Evolutionary conservation across 1,140 invertebrate species (phyloP).

Genomic region (Cydia fagiglandana): DNA sequence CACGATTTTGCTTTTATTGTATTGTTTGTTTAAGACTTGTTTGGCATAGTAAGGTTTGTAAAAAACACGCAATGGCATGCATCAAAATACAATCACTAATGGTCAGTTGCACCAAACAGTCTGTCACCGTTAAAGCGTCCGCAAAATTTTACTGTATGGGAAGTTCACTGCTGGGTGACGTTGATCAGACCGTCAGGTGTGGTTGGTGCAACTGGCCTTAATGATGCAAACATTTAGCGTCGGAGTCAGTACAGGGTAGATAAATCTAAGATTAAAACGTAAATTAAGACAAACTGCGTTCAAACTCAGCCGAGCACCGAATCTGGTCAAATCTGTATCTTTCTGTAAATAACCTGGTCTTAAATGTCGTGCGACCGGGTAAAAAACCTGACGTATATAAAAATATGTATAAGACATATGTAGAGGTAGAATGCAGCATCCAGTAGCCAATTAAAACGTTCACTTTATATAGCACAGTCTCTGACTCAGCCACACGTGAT

Average conservation of each 20-base stretch:
- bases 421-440: background rate
- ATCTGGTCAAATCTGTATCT: background rate
- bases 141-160: too few species aligned
- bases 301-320: background rate
- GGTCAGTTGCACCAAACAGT: too few species aligned
- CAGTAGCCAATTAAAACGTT: background rate
- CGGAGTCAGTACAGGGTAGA: background rate
- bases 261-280: background rate
- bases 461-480: background rate
- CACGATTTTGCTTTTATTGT: background rate
- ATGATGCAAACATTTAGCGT: too few species aligned
- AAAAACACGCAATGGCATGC: background rate
- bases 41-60: background rate
- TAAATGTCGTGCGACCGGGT: too few species aligned
- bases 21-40: background rate
- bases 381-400: too few species aligned
- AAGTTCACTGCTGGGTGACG: too few species aligned
- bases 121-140: too few species aligned
- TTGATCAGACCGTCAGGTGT: too few species aligned
- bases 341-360: too few species aligned
- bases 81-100: too few species aligned
- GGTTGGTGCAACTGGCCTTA: too few species aligned
- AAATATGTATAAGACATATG: too few species aligned
- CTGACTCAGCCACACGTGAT: background rate
- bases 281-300: background rate